A percentile compares a stretch with the other conserved stretches of the same genome.
phyloP scores from a whole-genome alignment of 1,140 invertebrate genomes.

The Hyposmocoma kahamanoa region DNA sequence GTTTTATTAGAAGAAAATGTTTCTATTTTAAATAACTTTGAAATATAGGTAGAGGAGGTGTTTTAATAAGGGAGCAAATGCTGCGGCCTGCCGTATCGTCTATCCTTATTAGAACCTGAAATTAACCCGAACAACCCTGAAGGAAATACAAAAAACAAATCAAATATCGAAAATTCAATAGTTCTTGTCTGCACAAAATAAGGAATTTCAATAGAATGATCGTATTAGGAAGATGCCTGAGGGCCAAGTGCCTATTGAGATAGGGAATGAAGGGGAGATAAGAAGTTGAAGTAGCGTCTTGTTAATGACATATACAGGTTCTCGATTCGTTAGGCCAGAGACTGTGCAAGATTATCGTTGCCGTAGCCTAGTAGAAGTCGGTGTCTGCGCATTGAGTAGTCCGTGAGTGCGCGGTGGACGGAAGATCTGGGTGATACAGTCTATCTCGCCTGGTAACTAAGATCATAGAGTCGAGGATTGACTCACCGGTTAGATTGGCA shows the following conservation, averaged over 20 bases:
- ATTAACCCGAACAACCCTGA: too few species aligned
- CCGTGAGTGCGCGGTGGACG: neutral
- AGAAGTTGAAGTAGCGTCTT: neutral
- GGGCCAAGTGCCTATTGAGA: neutral
- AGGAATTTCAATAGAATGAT: too few species aligned
- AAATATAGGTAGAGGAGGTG: too few species aligned
- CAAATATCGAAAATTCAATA: too few species aligned
- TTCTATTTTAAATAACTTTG: too few species aligned
- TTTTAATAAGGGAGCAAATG: too few species aligned
- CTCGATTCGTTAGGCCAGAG: neutral
- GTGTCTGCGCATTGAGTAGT: neutral
- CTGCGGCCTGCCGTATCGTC: too few species aligned
- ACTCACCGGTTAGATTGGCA: too few species aligned
- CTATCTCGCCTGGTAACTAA: slow-evolving; percentile 1
- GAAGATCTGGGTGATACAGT: slow-evolving; percentile 2
- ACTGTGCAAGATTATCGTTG: neutral
- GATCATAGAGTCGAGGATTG: neutral
- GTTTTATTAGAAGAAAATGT: too few species aligned
- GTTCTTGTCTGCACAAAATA: too few species aligned
- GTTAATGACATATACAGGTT: neutral
- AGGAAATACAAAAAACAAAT: too few species aligned
- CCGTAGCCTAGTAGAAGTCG: slow-evolving; percentile 2
- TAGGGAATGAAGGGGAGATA: neutral
- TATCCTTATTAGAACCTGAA: too few species aligned
- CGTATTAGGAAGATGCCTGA: neutral